Percentiles rank a stretch among this genome's conserved stretches.
Conservation (phyloP, 2,888 invertebrate genomes). For the Biston betularia region DNA sequence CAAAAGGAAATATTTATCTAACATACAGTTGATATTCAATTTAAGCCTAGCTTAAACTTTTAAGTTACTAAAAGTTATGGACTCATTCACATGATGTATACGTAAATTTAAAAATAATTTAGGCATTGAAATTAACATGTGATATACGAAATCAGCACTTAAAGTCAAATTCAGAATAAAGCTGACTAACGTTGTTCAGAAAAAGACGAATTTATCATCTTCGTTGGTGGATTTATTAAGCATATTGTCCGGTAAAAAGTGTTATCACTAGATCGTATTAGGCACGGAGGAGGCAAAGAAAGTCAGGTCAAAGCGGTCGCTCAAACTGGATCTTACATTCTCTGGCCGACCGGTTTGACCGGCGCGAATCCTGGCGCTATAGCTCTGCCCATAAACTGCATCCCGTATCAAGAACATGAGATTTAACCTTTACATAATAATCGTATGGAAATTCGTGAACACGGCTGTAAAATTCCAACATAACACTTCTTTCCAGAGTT, state of each 20-base stretch:
- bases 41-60: too few relatives aligned
- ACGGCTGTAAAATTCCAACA: background rate
- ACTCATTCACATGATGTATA: too few relatives aligned
- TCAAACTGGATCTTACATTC: slow-evolving; percentile 78
- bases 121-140: background rate
- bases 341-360: slow-evolving; percentile 79
- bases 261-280: slow-evolving; percentile 49
- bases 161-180: background rate
- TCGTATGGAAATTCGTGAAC: slow-evolving; percentile 7
- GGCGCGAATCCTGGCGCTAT: slow-evolving; percentile 74
- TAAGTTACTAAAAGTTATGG: too few relatives aligned
- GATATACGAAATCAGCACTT: background rate
- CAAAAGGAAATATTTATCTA: too few relatives aligned
- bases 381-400: slow-evolving; percentile 53
- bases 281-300: slow-evolving; percentile 72
- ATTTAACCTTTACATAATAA: slow-evolving; percentile 43
- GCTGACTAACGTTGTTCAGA: background rate
- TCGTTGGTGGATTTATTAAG: too few relatives aligned
- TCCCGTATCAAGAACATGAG: slow-evolving; percentile 45
- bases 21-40: too few relatives aligned
- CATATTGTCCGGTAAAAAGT: slow-evolving; percentile 18
- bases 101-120: background rate
- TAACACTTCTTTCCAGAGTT: too few relatives aligned
- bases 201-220: background rate
- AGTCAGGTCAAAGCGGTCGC: slow-evolving; percentile 67